Evolutionary conservation across 2,113 vertebrate genomes (phyloP).

Genomic region (cattle (Bos taurus)): DNA sequence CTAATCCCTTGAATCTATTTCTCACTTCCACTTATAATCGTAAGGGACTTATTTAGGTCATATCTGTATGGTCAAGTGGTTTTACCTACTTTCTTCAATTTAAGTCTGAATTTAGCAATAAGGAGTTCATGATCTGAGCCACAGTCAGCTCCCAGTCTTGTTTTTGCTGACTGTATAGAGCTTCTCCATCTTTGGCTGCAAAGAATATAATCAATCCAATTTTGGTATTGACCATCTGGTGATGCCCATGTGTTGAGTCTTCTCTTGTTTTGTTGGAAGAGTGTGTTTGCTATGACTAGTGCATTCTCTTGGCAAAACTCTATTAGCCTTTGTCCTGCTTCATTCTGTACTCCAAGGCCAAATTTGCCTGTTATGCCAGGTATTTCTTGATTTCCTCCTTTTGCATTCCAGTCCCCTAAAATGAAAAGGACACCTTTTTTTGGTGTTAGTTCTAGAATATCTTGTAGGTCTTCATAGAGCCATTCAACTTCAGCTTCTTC

Average conservation of each 20-base stretch:
- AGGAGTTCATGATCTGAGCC: background rate
- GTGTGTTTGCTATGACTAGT: background rate
- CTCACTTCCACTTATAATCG: background rate
- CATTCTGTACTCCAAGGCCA: background rate
- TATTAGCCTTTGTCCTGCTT: background rate
- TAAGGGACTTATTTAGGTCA: background rate
- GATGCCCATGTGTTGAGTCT: background rate
- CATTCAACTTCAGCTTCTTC: background rate
- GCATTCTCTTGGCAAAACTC: background rate
- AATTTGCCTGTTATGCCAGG: background rate
- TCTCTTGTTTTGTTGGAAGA: background rate
- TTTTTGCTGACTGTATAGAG: background rate
- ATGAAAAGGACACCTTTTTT: background rate
- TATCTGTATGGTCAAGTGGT: background rate
- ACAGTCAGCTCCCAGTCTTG: background rate
- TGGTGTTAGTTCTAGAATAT: background rate
- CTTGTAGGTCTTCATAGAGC: background rate
- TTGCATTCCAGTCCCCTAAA: background rate
- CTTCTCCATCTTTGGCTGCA: background rate
- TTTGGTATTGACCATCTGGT: background rate
- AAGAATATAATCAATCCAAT: background rate
- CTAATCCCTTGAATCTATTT: background rate
- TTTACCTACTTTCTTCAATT: background rate
- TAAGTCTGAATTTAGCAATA: background rate
- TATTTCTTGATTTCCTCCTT: background rate